A percentile compares a stretch with the other conserved stretches of the same genome.
Conservation (phyloP, 2,888 invertebrate genomes). For the Tipula helvola region DNA sequence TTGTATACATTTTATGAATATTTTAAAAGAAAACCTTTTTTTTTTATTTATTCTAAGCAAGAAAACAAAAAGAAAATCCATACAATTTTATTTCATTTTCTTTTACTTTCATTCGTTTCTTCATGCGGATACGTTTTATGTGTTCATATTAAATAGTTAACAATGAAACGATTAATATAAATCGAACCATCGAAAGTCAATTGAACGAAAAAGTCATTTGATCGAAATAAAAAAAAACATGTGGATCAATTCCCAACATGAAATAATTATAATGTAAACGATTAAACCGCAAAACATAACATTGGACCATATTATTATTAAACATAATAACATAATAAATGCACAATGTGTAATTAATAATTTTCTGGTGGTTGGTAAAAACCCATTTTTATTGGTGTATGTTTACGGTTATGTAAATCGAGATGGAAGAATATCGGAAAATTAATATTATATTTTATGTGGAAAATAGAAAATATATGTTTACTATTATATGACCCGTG, state of each 20-base stretch:
- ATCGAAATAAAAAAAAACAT: neutral
- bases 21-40: neutral
- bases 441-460: neutral
- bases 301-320: neutral
- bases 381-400: neutral
- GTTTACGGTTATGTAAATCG: neutral
- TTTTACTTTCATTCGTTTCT: neutral
- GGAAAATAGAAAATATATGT: neutral
- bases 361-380: neutral
- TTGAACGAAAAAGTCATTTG: neutral
- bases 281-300: neutral
- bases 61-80: neutral
- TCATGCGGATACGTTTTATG: neutral
- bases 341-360: neutral
- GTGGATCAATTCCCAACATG: neutral
- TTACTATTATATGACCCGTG: neutral
- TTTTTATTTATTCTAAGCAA: neutral
- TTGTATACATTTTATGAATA: neutral
- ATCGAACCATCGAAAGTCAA: neutral
- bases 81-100: neutral
- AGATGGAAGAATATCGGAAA: neutral
- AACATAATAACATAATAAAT: neutral
- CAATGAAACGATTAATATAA: neutral
- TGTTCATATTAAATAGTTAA: neutral
- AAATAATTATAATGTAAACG: neutral